Conservation (phyloP, 2,888 invertebrate genomes). For the Ornithoptera alexandrae region DNA sequence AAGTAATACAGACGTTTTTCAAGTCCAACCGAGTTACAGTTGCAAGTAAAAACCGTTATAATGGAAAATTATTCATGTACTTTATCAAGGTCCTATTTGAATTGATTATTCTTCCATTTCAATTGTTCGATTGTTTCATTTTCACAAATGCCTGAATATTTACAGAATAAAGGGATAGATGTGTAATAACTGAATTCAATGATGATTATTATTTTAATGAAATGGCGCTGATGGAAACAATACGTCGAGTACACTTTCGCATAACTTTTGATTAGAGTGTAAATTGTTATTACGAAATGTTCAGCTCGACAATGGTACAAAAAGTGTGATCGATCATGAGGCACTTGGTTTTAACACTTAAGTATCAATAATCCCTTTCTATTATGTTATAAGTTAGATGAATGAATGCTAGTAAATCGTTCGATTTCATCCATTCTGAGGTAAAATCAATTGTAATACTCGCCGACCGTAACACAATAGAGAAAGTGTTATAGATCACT, state of each 20-base stretch:
- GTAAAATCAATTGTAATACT: background rate
- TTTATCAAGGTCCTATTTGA: constrained; percentile 21
- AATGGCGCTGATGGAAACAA: constrained; percentile 15
- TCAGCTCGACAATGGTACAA: constrained; percentile 7
- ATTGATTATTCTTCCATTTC: constrained; percentile 22
- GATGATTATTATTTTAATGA: constrained; percentile 24
- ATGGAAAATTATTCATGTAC: constrained; percentile 21
- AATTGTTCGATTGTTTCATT: constrained; percentile 30
- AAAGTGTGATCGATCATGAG: constrained; percentile 3
- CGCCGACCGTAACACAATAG: background rate
- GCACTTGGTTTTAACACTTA: background rate
- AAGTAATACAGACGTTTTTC: background rate
- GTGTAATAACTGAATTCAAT: constrained; percentile 28
- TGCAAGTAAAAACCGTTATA: constrained; percentile 8
- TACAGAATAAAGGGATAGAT: constrained; percentile 28
- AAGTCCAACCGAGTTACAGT: background rate
- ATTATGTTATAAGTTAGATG: background rate
- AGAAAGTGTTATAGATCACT: background rate
- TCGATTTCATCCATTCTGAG: background rate
- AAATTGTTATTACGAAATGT: constrained; percentile 4
- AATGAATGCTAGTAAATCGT: background rate
- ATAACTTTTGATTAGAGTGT: constrained; percentile 13
- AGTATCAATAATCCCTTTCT: background rate
- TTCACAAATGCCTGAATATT: constrained; percentile 27
- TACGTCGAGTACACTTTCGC: constrained; percentile 6